Conservation (phyloP, 2,888 invertebrate genomes). For the Hipparchia sbordonii region DNA sequence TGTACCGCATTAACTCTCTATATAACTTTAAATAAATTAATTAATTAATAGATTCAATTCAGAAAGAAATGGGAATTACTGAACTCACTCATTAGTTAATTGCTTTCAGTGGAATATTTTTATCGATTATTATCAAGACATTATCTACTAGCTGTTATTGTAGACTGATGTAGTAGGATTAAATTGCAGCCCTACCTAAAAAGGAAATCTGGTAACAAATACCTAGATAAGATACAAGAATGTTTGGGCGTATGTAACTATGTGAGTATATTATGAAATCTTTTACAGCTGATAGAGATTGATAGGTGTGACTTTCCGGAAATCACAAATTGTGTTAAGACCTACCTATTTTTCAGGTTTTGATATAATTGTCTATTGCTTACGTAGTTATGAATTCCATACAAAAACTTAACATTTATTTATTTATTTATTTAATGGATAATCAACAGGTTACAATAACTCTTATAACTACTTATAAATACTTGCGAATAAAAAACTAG, state of each 20-base stretch:
- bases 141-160: conserved; percentile 1
- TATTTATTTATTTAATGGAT: too few relatives aligned
- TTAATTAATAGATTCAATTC: background rate
- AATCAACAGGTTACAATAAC: too few relatives aligned
- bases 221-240: conserved; percentile 13
- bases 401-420: background rate
- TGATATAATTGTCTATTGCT: background rate
- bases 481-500: too few relatives aligned
- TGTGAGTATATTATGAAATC: background rate
- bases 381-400: background rate
- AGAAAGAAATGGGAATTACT: background rate
- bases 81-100: conserved; percentile 9
- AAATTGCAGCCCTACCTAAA: conserved; percentile 15
- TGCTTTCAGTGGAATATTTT: background rate
- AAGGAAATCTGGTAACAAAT: conserved; percentile 18
- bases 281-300: background rate
- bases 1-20: too few relatives aligned
- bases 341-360: background rate
- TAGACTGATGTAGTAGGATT: conserved; percentile 2
- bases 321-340: background rate
- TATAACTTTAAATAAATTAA: too few relatives aligned
- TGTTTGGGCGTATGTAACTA: background rate
- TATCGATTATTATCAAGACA: background rate
- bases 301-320: background rate
- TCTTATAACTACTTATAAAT: too few relatives aligned